phyloP scores from a whole-genome alignment of 2,888 invertebrate species.

The Fragum whitleyi region DNA sequence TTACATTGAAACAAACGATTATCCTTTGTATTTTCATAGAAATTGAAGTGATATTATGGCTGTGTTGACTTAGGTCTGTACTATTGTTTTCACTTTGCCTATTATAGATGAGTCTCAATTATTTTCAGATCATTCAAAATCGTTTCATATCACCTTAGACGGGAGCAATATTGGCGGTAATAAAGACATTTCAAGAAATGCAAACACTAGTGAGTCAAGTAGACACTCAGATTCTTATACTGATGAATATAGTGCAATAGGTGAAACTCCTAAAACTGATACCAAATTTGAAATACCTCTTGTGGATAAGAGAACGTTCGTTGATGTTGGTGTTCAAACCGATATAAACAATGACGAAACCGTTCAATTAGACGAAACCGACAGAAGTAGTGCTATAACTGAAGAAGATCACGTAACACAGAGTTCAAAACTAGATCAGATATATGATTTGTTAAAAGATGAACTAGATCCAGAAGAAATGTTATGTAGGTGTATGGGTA shows the following conservation, averaged over 20 bases:
- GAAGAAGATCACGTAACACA: background rate
- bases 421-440: conserved; percentile 49
- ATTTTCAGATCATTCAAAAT: conserved; percentile 1
- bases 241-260: background rate
- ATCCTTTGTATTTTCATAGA: no score
- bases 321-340: conserved; percentile 6
- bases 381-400: background rate
- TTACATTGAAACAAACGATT: no score
- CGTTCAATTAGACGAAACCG: background rate
- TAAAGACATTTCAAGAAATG: background rate
- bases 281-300: background rate
- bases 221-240: background rate
- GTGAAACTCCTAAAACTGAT: background rate
- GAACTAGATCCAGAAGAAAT: conserved; percentile 51
- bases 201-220: background rate
- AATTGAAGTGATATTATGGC: no score
- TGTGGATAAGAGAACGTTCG: background rate
- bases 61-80: no score
- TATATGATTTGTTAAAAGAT: conserved; percentile 48
- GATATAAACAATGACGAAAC: background rate
- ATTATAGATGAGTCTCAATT: no score
- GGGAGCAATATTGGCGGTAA: background rate
- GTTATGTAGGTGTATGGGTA: conserved; percentile 57
- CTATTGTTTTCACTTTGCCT: no score
- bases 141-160: background rate